Percentiles rank a stretch among this genome's conserved stretches.
These are phyloP conservation scores for Sarcophaga bullata DNA, from an alignment of 1,140 invertebrate genomes.

Conservation along the genomic window DNA sequence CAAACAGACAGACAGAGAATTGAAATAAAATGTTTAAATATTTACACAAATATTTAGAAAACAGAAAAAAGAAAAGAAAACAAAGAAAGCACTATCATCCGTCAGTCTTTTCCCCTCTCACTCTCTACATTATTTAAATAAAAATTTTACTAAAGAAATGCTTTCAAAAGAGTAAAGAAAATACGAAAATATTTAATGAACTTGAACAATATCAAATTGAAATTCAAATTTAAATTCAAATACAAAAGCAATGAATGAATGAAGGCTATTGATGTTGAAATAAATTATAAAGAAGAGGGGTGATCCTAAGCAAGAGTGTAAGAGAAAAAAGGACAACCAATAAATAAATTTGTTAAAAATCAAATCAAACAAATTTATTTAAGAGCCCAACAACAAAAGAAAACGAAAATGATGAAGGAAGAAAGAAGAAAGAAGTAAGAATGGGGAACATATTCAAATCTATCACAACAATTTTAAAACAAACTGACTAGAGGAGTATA, in stretches of 20 bases:
- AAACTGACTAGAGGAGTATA: neutral
- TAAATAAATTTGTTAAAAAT: constrained; percentile 27
- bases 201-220: constrained; percentile 6
- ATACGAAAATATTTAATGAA: constrained; percentile 8
- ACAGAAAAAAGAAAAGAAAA: too few relatives aligned
- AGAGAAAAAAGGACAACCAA: constrained; percentile 24
- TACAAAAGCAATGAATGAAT: neutral
- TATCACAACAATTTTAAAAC: neutral
- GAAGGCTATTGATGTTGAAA: neutral
- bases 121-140: too few relatives aligned
- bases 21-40: too few relatives aligned
- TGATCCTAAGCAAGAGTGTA: neutral
- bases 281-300: neutral
- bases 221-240: constrained; percentile 12
- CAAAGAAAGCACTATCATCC: too few relatives aligned
- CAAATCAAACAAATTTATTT: constrained; percentile 22
- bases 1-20: too few relatives aligned
- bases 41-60: too few relatives aligned
- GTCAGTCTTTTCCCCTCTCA: too few relatives aligned
- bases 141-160: too few relatives aligned
- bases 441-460: too few relatives aligned
- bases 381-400: constrained; percentile 12
- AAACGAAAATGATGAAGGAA: neutral
- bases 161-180: too few relatives aligned
- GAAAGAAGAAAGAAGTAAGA: too few relatives aligned